Conservation (phyloP, 1,140 invertebrate species). For the Pemphigus obesinymphae region DNA sequence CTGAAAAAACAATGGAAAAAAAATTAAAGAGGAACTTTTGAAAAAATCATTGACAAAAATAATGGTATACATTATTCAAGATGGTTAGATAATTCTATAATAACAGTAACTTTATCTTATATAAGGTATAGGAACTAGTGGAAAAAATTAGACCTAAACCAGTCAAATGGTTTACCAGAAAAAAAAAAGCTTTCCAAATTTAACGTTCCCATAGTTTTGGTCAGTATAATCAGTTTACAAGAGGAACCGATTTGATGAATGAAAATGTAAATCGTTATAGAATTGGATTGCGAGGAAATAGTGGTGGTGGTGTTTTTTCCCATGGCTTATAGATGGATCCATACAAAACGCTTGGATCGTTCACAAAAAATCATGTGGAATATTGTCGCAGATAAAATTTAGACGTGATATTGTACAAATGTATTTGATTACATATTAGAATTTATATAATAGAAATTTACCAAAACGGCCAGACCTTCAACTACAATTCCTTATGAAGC, state of each 20-base stretch:
- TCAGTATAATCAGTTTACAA: constrained; percentile 42
- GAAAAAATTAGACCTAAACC: constrained; percentile 36
- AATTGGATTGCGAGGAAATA: constrained; percentile 45
- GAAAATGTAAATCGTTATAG: constrained; percentile 42
- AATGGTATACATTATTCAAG: neutral
- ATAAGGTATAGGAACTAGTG: constrained; percentile 42
- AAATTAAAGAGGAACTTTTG: no score
- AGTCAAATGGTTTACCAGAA: constrained; percentile 43
- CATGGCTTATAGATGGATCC: constrained; percentile 41
- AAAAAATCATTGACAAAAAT: neutral
- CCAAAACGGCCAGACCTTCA: no score
- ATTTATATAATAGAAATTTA: no score
- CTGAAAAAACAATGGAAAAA: no score
- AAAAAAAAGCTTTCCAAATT: constrained; percentile 42
- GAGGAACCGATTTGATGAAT: constrained; percentile 44
- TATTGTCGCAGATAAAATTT: neutral
- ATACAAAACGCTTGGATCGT: constrained; percentile 10
- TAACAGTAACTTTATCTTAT: constrained; percentile 44
- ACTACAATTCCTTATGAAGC: no score
- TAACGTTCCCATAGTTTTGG: constrained; percentile 42
- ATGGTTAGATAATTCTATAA: no score
- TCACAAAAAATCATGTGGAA: neutral
- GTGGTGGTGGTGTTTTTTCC: constrained; percentile 44
- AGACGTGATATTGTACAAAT: neutral
- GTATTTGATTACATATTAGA: no score